Conservation (phyloP, 2,797 vertebrate genomes). For the Tapera naevia region DNA sequence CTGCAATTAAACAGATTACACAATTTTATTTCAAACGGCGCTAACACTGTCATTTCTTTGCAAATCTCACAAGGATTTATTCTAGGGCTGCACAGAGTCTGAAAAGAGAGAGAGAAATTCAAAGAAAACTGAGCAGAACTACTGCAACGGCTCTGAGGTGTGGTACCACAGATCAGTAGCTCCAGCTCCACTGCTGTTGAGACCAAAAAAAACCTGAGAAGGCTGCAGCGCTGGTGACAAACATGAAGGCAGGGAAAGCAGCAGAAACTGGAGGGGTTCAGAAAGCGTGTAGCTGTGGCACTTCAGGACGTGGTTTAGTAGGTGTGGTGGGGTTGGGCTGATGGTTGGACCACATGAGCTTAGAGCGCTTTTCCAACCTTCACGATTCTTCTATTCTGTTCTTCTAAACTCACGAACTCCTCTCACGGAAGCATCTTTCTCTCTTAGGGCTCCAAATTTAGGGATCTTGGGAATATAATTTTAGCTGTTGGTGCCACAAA, state of each 20-base stretch:
- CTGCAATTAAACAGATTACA: conserved; percentile 75
- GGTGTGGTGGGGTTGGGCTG: too few species aligned
- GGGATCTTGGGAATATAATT: background rate
- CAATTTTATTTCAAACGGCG: conserved; percentile 10
- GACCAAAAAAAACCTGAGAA: background rate
- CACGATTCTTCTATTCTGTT: too few species aligned
- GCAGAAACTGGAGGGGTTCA: background rate
- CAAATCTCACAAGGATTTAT: background rate
- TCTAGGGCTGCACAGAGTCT: background rate
- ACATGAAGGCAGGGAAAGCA: background rate
- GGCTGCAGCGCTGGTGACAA: background rate
- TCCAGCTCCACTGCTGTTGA: background rate
- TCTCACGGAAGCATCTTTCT: background rate
- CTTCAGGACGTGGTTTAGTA: too few species aligned
- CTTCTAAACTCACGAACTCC: background rate
- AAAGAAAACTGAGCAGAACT: background rate
- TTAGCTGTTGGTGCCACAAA: background rate
- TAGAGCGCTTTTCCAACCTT: too few species aligned
- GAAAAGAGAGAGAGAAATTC: background rate
- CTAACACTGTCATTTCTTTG: background rate
- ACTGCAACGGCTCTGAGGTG: background rate
- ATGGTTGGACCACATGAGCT: too few species aligned
- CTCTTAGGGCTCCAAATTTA: background rate
- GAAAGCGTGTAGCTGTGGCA: too few species aligned
- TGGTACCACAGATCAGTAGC: background rate